Conservation (phyloP, 2,113 vertebrate species). For the Clinocottus analis region DNA sequence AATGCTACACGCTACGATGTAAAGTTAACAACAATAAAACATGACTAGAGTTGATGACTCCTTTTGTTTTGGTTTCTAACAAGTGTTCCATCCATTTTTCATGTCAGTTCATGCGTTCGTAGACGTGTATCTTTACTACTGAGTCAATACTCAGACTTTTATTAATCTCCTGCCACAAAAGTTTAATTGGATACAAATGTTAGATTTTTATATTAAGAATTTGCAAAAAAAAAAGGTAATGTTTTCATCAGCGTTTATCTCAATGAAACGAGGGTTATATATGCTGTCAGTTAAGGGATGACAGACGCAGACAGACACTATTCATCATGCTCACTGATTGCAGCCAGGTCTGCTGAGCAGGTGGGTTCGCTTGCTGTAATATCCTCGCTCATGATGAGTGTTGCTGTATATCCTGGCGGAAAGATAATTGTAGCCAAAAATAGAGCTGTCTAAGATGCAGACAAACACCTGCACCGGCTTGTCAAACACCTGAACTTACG, state of each 20-base stretch:
- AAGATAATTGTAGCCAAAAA: not conserved
- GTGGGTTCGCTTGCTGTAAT: conserved; percentile 39
- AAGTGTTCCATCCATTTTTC: not conserved
- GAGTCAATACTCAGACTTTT: not conserved
- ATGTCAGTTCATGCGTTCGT: not conserved
- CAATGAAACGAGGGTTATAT: conserved; percentile 9
- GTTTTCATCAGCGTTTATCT: not conserved
- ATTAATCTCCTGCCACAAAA: not conserved
- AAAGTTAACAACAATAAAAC: conserved; percentile 67
- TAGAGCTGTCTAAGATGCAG: not conserved
- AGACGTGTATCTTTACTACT: not conserved
- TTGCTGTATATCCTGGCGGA: not conserved
- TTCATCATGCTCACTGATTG: conserved; percentile 37
- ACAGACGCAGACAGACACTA: conserved; percentile 17
- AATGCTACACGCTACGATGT: conserved; percentile 9
- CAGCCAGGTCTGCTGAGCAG: conserved; percentile 15
- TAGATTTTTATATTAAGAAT: not conserved
- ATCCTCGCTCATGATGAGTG: not conserved
- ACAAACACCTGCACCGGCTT: conserved; percentile 6
- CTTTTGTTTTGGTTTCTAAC: not conserved
- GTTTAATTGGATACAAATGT: not conserved
- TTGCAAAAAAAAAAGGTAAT: not conserved
- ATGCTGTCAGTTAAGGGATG: conserved; percentile 26
- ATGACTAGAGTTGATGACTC: not conserved
- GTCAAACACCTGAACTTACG: not conserved